Base-by-base conservation (phyloP, 2,113 vertebrate species). In the Notarius lentiginosus region DNA sequence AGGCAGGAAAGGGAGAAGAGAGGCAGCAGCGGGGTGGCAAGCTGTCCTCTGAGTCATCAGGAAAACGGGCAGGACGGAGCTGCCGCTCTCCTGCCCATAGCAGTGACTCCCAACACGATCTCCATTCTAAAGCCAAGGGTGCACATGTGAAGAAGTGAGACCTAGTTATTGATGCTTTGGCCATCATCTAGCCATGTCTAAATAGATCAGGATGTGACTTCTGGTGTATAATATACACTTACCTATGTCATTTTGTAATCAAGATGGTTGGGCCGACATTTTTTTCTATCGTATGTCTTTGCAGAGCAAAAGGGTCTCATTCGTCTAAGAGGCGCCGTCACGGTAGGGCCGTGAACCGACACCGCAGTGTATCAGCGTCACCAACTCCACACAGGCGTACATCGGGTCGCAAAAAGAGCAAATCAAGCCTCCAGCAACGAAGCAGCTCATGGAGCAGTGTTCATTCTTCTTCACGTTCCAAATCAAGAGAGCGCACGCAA, bases 361-460 rank as follows among this genome's bases (percentile, higher is more conserved):
- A 96, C 89, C 93, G 92, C 84, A 98, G 96, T 91, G 93, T 92
- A 60, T 98, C 97, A 0, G 94, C 94, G 20, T 97, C 97, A 0
- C 96, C 96, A 0, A 93, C 93, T 15, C 93, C 86, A 34, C 94
- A 95, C 88, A 91, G 96, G 12, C 97, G 96, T 88, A 72, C 94
- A 53, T 95, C 96, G 0, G 94, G 94, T 55, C 95, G 95, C 65
- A 97, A 96, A 93, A 97, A 96, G 91, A 97, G 96, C 90, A 96
- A 95, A 7, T 94, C 94, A 80, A 97, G 95, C 91, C 91, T 94
- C 0, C 93, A 95, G 0, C 96, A 96, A 88, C 95, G 95, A 89
- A 96, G 96, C 91, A 97, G 96, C 90, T 97, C 97, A 79, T 98
- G 96, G 96, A 98, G 97, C 94, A 98, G 97, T 82, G 96, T 95